Evolutionary conservation across 2,888 invertebrate genomes (phyloP).

Genomic region (Ichneumoninae sp.): DNA sequence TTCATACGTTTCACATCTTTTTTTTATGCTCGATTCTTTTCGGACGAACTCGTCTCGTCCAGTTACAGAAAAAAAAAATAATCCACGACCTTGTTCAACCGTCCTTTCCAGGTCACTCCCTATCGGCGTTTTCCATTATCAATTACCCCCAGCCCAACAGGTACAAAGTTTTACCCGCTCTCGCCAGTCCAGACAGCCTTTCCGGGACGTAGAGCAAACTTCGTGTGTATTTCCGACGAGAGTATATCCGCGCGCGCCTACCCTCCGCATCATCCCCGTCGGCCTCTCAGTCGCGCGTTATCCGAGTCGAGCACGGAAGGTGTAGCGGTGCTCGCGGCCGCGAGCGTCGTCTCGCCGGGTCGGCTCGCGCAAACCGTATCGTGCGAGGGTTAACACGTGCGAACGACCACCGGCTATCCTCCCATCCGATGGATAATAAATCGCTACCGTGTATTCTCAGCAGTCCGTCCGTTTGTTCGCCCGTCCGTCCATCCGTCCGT

Average conservation of each 20-base stretch:
- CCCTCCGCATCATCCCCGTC: background rate
- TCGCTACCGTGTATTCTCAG: constrained; percentile 65
- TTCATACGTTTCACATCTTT: background rate
- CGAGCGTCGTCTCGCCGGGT: background rate
- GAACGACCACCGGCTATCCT: constrained; percentile 67
- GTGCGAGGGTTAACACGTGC: constrained; percentile 65
- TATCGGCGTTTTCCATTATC: background rate
- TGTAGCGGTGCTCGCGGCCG: background rate
- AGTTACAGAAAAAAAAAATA: background rate
- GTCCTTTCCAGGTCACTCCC: background rate
- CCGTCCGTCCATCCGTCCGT: constrained; percentile 29
- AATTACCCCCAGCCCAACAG: background rate
- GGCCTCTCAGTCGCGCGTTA: background rate
- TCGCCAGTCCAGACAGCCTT: background rate
- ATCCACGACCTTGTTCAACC: background rate
- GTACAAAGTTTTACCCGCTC: background rate
- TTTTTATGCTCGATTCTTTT: background rate
- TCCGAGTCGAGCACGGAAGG: constrained; percentile 21
- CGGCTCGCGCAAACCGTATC: constrained; percentile 12
- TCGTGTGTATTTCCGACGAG: constrained; percentile 16
- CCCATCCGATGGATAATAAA: constrained; percentile 73
- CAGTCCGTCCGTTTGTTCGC: constrained; percentile 47
- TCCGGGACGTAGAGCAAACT: background rate
- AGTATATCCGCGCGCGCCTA: constrained; percentile 3
- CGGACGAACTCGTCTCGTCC: background rate